Base-by-base conservation (phyloP, 2,797 vertebrate species). In the Peromyscus attwateri region DNA sequence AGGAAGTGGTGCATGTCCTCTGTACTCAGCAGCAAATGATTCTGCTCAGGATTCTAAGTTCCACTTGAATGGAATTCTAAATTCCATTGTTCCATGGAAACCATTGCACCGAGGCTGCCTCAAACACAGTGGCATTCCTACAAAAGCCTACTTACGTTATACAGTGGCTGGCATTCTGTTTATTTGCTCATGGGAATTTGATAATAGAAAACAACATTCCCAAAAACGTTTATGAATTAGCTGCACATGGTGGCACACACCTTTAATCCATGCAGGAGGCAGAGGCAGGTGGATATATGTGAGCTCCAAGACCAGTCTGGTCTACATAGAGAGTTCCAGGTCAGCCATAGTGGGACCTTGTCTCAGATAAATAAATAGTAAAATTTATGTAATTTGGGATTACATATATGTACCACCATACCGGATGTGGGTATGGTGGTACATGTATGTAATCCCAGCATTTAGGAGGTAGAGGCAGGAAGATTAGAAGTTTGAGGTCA, bases 1-100 rank as follows among this genome's bases (percentile, higher is more conserved):
- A 64, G 37, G 13, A 92, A 77, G 43, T 94, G 34, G 66, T 4
- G 34, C n/a, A 27, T 88, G 90, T 60, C 46, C 31, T 90, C 88
- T 93, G 81, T 93, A n/a, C 80, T 90, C 73, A 93, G 92, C 46
- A 97, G 76, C 34, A 29, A 43, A 85, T 21, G 29, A 52, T 62
- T 92, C 89, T 94, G 76, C 60, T 91, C 68, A 75, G 25, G 49
- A 88, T 96, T 96, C 92, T 90, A 93, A 94, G 62, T 97, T 97
- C 92, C 77, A 91, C 94, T 29, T 85, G 68, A 93, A 96, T 88
- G 73, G 52, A 55, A 55, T 55, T 55, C 52, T 55, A 55, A 55
- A 55, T 55, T 10, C 96, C 49, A 66, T 91, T 96, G 92, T 88
- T 95, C 89, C 94, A 70, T 96, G 85, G 95, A 96, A 97, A 97